Conservation (phyloP, 2,888 invertebrate species). For the Pandemis cinnamomeana region DNA sequence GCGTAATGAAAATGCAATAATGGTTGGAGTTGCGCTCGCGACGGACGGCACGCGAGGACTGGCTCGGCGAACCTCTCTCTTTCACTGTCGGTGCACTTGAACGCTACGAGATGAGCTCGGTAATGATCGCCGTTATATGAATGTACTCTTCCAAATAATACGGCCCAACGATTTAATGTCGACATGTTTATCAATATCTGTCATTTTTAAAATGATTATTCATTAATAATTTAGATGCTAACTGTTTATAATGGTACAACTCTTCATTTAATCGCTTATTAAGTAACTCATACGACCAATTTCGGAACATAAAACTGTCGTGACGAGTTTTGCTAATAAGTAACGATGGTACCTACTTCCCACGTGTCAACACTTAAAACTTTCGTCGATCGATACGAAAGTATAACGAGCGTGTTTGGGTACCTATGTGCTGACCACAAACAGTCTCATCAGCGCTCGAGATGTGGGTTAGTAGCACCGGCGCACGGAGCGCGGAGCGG, state of each 20-base stretch:
- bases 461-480: slow-evolving; percentile 81
- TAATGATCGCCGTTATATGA: slow-evolving; percentile 49
- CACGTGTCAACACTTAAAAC: slow-evolving; percentile 63
- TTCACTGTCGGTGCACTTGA: slow-evolving; percentile 72
- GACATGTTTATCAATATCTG: slow-evolving; percentile 3
- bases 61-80: slow-evolving; percentile 70
- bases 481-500: slow-evolving; percentile 58
- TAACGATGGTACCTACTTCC: slow-evolving; percentile 54
- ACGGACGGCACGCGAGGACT: slow-evolving; percentile 65
- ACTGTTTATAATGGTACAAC: not conserved
- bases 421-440: slow-evolving; percentile 75
- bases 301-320: slow-evolving; percentile 8
- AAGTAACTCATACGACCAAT: slow-evolving; percentile 8
- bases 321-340: slow-evolving; percentile 14
- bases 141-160: slow-evolving; percentile 47
- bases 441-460: slow-evolving; percentile 73
- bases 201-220: not conserved
- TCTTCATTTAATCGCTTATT: slow-evolving; percentile 7
- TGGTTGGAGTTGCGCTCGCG: slow-evolving; percentile 59
- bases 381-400: slow-evolving; percentile 80
- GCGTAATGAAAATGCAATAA: slow-evolving; percentile 71
- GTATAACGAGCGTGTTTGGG: slow-evolving; percentile 79
- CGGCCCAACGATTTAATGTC: slow-evolving; percentile 35
- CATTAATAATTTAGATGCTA: not conserved
- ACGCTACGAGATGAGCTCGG: slow-evolving; percentile 61